Base-by-base conservation (phyloP, 2,797 vertebrate genomes). In the Eulemur albifrons region DNA sequence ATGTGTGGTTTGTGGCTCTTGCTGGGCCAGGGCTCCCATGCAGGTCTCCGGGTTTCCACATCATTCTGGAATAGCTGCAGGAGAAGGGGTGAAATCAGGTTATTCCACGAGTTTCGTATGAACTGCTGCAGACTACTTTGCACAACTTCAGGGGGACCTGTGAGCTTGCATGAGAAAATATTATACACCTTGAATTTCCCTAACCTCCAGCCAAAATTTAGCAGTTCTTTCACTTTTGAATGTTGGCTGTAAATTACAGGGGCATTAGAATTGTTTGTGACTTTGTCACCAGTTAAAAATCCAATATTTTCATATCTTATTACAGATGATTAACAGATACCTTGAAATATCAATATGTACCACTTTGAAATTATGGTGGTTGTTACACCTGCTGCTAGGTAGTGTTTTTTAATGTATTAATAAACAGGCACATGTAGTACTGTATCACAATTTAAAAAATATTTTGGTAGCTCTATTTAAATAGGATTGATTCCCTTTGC, bases 391-490 rank as follows among this genome's bases (percentile, higher is more conserved):
- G 32, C 76, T 83, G 75, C 88, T 90, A 54, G 40, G 52, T 21
- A 50, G 52, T 91, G 10, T 88, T 72, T 63, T 80, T 94, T 93
- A 88, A 90, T 94, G 80, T 45, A 35, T 81, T 85, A 92, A 69
- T 91, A 92, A 93, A 77, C 35, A 94, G 83, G 27, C 25, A 61
- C 57, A 81, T 84, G 45, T 32, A 38, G 91, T 91, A 75, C 21
- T 75, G 9, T 86, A 40, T 94, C 45, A 83, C 12, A 85, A 40
- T 95, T 82, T 57, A 18, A 80, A 90, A 73, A 85, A 84, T 87
- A 72, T 18, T 94, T 96, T 77, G 70, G 48, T 82, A 93, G 76
- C 30, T 7, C 0, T 38, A 50, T 57, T 90, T 65, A 43, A 65
- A 43, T 90, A n/a, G 32, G 35, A 86, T 61, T 83, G 73, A 91